Percentiles rank a stretch among this genome's conserved stretches.
Conservation (phyloP, 2,888 invertebrate genomes). For the Latrodectus hesperus region DNA sequence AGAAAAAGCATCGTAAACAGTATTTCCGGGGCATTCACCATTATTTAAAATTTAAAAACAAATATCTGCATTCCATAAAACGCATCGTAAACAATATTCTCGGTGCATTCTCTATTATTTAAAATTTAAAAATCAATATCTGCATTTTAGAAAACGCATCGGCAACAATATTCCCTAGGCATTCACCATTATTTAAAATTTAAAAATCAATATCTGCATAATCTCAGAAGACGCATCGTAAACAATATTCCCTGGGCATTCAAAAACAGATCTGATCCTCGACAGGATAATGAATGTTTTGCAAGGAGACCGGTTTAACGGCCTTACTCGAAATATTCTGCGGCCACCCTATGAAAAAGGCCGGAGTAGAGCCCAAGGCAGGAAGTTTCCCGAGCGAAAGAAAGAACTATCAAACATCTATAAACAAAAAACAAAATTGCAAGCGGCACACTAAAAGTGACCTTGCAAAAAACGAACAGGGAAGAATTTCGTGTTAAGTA, state of each 20-base stretch:
- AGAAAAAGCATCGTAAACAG: background rate
- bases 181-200: too few species aligned
- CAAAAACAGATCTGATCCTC: background rate
- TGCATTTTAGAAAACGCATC: too few species aligned
- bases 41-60: too few species aligned
- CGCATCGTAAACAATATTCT: too few species aligned
- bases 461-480: slow-evolving; percentile 3
- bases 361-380: slow-evolving; percentile 2
- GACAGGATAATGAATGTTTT: background rate
- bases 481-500: slow-evolving; percentile 17
- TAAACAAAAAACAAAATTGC: background rate
- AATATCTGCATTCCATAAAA: too few species aligned
- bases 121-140: too few species aligned
- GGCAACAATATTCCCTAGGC: too few species aligned
- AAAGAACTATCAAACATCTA: background rate
- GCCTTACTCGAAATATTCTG: background rate
- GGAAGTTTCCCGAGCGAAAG: background rate
- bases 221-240: too few species aligned
- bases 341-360: background rate
- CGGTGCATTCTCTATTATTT: too few species aligned
- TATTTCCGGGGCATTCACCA: too few species aligned
- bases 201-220: too few species aligned
- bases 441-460: background rate
- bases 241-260: too few species aligned
- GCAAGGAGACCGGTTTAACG: background rate